Evolutionary conservation across 2,113 vertebrate species (phyloP).

Genomic region (Chaetops frenatus): DNA sequence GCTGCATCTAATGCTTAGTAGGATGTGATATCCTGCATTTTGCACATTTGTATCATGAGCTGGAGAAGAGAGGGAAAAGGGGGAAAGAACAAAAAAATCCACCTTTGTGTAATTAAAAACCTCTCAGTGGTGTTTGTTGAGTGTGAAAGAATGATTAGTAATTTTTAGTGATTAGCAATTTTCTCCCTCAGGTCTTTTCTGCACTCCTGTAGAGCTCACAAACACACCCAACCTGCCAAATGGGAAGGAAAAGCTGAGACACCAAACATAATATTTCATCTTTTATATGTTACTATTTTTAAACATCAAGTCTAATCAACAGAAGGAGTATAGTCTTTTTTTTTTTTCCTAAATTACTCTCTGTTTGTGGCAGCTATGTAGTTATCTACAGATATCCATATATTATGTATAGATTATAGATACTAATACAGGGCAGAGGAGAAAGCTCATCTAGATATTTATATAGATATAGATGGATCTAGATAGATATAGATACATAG

Average conservation of each 20-base stretch:
- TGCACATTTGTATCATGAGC: slow-evolving; percentile 59
- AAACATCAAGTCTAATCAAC: slow-evolving; percentile 27
- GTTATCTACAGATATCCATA: not conserved
- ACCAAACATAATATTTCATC: not conserved
- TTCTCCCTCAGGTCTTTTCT: slow-evolving; percentile 71
- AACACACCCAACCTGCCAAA: slow-evolving; percentile 45
- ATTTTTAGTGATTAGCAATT: slow-evolving; percentile 74
- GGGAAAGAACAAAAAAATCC: not conserved
- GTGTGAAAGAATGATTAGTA: slow-evolving; percentile 71
- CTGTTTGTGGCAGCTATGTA: not conserved
- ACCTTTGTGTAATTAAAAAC: slow-evolving; percentile 58
- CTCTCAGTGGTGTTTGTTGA: slow-evolving; percentile 70
- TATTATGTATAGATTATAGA: not conserved
- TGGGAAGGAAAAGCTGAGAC: slow-evolving; percentile 26
- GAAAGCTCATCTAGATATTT: not conserved
- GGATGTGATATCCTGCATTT: slow-evolving; percentile 46
- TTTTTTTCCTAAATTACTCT: not conserved
- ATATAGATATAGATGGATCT: not conserved
- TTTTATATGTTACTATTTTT: not conserved
- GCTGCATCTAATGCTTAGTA: slow-evolving; percentile 33
- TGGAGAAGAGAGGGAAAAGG: not conserved
- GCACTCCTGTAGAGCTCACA: slow-evolving; percentile 58
- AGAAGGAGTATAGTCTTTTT: slow-evolving; percentile 4
- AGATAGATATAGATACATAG: not conserved
- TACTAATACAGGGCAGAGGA: not conserved